Evolutionary conservation across 2,888 invertebrate genomes (phyloP).

Genomic region (Tanytarsus gracilentus): DNA sequence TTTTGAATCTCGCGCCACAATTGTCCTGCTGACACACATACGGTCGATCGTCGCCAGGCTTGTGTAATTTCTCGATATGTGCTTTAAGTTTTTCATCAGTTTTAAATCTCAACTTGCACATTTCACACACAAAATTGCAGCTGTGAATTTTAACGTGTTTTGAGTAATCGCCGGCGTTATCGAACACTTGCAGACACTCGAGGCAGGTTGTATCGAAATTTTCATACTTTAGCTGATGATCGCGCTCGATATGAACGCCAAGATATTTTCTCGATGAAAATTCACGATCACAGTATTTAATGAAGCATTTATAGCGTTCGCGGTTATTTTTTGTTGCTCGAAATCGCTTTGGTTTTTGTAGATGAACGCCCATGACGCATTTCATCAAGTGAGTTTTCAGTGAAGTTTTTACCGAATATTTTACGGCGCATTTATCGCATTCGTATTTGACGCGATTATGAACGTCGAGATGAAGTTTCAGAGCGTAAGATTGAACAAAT

Average conservation of each 20-base stretch:
- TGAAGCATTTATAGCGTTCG: constrained; percentile 21
- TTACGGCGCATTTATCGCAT: constrained; percentile 8
- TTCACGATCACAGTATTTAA: constrained; percentile 1
- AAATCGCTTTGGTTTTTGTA: no score
- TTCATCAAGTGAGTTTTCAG: constrained; percentile 20
- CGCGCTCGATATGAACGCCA: constrained; percentile 14
- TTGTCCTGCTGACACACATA: background rate
- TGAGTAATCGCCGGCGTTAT: constrained; percentile 15
- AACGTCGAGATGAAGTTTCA: constrained; percentile 7
- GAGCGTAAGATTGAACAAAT: constrained; percentile 18
- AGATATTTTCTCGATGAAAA: constrained; percentile 13
- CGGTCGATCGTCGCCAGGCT: constrained; percentile 16
- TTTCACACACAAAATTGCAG: constrained; percentile 12
- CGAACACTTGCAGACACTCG: constrained; percentile 9
- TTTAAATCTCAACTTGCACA: constrained; percentile 20
- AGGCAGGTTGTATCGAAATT: constrained; percentile 21
- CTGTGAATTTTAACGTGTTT: constrained; percentile 19
- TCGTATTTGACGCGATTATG: background rate
- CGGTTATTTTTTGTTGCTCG: background rate
- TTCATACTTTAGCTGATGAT: constrained; percentile 7
- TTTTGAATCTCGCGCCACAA: constrained; percentile 24
- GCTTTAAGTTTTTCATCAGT: constrained; percentile 9
- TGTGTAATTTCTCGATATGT: constrained; percentile 13
- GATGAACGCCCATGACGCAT: constrained; percentile 5
- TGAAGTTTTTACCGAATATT: constrained; percentile 2